Conservation (phyloP, 1,140 invertebrate species). For the Bombus fervidus region DNA sequence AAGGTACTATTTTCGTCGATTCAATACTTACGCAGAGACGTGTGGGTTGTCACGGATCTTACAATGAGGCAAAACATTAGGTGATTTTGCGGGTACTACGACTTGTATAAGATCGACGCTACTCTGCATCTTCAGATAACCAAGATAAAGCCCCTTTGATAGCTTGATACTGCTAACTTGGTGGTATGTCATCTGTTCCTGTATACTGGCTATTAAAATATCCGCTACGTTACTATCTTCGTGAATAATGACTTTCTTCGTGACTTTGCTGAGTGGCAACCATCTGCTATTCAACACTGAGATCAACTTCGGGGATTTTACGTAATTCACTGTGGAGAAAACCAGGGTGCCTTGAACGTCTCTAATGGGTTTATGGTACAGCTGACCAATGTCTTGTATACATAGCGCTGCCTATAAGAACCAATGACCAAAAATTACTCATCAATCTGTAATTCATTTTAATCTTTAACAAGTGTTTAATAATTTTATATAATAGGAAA, state of each 20-base stretch:
- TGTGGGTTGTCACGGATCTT: conserved; percentile 97
- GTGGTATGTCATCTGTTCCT: conserved; percentile 96
- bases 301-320: conserved; percentile 92
- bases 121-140: conserved; percentile 97
- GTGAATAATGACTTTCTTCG: conserved; percentile 83
- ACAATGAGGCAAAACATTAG: conserved; percentile 96
- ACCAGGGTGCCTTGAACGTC: conserved; percentile 96
- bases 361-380: conserved; percentile 94
- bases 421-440: background rate
- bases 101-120: conserved; percentile 96
- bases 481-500: background rate
- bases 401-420: conserved; percentile 88
- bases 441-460: background rate
- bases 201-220: conserved; percentile 91
- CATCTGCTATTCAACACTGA: conserved; percentile 94
- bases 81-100: conserved; percentile 94
- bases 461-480: background rate
- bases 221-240: conserved; percentile 91
- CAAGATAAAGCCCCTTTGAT: conserved; percentile 94
- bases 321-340: conserved; percentile 92
- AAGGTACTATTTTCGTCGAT: background rate
- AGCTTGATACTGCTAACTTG: conserved; percentile 92
- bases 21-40: conserved; percentile 92
- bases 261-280: conserved; percentile 91
- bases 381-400: conserved; percentile 94